A percentile compares a stretch with the other conserved stretches of the same genome.
phyloP scores from a whole-genome alignment of 2,797 vertebrate genomes.

The Urophycis tenuis region DNA sequence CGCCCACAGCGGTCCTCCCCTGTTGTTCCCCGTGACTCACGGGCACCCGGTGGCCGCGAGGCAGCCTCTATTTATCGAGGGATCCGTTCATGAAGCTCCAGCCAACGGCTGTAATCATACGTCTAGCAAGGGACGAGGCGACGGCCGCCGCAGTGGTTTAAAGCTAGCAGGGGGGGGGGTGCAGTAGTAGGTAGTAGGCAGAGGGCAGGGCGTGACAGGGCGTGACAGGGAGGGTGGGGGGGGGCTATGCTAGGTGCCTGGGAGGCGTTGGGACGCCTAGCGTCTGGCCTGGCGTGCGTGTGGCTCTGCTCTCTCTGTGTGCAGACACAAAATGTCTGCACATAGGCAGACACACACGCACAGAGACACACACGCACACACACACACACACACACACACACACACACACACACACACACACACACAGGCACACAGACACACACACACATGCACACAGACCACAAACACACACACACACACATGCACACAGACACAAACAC shows the following conservation, averaged over 20 bases:
- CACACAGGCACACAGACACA: too few species aligned
- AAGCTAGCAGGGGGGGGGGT: neutral
- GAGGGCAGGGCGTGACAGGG: too few species aligned
- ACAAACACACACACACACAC: too few species aligned
- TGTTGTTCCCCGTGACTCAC: neutral
- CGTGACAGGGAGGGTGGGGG: too few species aligned
- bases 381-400: too few species aligned
- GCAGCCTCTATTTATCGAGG: neutral
- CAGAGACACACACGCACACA: too few species aligned
- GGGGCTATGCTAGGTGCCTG: neutral
- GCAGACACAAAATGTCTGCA: too few species aligned
- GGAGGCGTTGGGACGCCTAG: neutral
- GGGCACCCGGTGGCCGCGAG: too few species aligned
- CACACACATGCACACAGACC: too few species aligned
- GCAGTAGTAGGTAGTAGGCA: too few species aligned
- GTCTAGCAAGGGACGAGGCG: neutral
- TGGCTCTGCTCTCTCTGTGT: too few species aligned
- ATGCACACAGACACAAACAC: neutral
- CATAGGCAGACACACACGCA: neutral
- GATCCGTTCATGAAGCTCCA: neutral
- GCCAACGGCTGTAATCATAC: neutral
- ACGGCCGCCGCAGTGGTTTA: neutral
- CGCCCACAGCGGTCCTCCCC: neutral
- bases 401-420: too few species aligned
- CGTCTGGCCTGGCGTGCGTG: neutral